These are phyloP conservation scores for Clusia tigrina DNA, from an alignment of 2,888 invertebrate species.

Conservation along the genomic window DNA sequence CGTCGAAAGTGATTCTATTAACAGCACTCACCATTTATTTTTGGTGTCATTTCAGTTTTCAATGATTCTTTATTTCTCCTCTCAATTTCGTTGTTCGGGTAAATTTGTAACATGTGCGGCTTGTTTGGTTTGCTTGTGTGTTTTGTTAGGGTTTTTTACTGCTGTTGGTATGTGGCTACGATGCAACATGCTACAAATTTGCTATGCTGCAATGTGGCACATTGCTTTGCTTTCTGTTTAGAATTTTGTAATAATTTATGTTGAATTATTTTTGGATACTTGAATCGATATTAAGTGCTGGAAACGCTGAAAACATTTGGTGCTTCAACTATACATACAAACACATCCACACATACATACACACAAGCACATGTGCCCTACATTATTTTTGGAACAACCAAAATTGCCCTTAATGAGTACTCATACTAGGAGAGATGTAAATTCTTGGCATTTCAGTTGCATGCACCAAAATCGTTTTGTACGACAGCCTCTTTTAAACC, in stretches of 20 bases:
- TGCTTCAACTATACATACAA: too few species aligned
- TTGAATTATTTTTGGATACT: conserved; percentile 3
- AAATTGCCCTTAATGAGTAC: too few species aligned
- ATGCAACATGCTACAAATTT: not conserved
- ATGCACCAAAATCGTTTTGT: too few species aligned
- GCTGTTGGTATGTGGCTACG: not conserved
- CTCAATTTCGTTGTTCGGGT: not conserved
- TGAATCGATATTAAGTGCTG: not conserved
- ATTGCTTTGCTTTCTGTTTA: not conserved
- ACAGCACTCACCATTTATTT: conserved; percentile 5
- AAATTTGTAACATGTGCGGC: not conserved
- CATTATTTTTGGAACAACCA: too few species aligned
- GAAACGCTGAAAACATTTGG: too few species aligned
- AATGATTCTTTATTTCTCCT: too few species aligned
- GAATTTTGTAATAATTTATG: conserved; percentile 2
- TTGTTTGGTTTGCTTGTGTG: not conserved
- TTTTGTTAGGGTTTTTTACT: too few species aligned
- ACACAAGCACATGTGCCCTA: too few species aligned
- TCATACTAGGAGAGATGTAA: too few species aligned
- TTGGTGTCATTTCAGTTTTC: not conserved
- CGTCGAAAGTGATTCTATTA: conserved; percentile 17
- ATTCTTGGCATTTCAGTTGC: too few species aligned
- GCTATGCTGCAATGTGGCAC: not conserved
- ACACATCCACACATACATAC: too few species aligned
- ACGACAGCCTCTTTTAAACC: too few species aligned